Evolutionary conservation across 2,797 vertebrate species (phyloP), one percentile per base, ranked within the genome.

Genomic region (Vireo griseus): DNA sequence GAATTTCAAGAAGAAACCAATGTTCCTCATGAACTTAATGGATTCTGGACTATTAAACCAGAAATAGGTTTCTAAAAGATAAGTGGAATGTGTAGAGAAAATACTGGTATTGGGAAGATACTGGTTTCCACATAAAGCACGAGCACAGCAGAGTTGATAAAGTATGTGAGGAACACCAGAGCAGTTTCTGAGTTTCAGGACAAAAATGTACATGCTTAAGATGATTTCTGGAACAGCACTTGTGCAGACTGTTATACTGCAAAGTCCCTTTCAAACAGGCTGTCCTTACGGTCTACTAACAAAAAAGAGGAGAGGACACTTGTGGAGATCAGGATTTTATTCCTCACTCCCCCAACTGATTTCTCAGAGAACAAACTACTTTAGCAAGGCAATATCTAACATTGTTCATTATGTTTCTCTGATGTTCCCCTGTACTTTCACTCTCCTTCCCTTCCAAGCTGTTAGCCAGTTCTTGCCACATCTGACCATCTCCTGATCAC

Each of bases 1-100:
- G 66, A 87, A 88, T 88, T 86, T 90, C 51, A 81, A 50, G n/a
- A 83, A 68, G 69, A 77, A 92, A 79, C 25, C 28, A 72, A 37
- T 10, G 19, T 68, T 40, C 65, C 51, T 73, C 47, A 73, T 54
- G 5, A 77, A 82, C 48, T 73, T 73, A 77, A 85, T 48, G 20
- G 44, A 82, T 65, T 85, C 45, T 59, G 59, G 71, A 59, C 40
- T 42, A 84, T 72, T 84, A 78, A 84, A 88, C 6, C 15, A 90
- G 72, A 90, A 94, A 62, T 19, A 66, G 40, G 6, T 45, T 89
- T 94, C 26, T n/a, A 31, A 51, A 92, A 86, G 42, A 85, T 47
- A 68, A 75, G 35, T 39, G 51, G 51, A 48, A 54, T 50, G 28
- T 25, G 25, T 26, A 68, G 65, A 85, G 42, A 44, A 62, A 65